A percentile compares a stretch with the other conserved stretches of the same genome.
Conservation (phyloP, 2,113 vertebrate species). For the Ardeotis arabs region DNA sequence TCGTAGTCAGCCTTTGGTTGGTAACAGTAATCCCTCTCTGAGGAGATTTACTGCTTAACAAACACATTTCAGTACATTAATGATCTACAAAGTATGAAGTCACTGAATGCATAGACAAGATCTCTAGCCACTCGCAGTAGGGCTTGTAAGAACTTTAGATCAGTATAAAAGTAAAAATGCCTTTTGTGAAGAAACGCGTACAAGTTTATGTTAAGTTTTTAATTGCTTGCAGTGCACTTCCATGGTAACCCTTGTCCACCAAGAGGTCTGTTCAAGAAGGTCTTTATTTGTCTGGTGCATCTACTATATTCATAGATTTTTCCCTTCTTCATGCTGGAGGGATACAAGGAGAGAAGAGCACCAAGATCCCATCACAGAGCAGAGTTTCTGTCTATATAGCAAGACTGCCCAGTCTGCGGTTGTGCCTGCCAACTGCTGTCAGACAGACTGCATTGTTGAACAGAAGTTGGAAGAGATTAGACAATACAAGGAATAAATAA, state of each 20-base stretch:
- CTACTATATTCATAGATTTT: not conserved
- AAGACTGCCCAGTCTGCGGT: not conserved
- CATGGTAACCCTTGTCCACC: not conserved
- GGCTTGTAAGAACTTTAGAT: not conserved
- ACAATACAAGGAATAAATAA: not conserved
- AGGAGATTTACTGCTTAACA: not conserved
- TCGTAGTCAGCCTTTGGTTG: not conserved
- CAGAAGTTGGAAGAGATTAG: not conserved
- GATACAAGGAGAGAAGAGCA: not conserved
- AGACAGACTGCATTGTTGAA: not conserved
- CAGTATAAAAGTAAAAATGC: not conserved
- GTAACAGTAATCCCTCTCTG: not conserved
- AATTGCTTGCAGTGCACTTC: not conserved
- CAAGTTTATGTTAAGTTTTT: not conserved
- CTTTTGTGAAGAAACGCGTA: not conserved
- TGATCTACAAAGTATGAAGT: not conserved
- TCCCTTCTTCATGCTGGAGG: not conserved
- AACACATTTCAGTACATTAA: not conserved
- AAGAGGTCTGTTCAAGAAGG: not conserved
- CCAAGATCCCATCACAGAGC: not conserved
- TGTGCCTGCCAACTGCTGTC: not conserved
- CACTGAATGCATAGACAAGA: not conserved
- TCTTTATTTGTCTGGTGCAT: not conserved
- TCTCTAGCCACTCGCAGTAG: not conserved
- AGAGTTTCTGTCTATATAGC: not conserved